Evolutionary conservation across 2,113 vertebrate species (phyloP).

Genomic region (Dicrurus megarhynchus): DNA sequence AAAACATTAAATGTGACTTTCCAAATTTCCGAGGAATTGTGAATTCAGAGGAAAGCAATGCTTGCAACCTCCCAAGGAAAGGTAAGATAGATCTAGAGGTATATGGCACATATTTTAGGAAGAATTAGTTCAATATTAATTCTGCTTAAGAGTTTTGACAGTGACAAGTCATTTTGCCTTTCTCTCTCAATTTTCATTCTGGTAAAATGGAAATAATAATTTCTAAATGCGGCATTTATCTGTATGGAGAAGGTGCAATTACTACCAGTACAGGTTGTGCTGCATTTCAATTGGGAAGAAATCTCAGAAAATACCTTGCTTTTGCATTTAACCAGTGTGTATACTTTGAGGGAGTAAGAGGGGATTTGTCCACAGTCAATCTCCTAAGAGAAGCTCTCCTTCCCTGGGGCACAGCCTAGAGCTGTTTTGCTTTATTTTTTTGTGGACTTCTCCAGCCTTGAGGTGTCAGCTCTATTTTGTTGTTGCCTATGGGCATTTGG

Average conservation of each 20-base stretch:
- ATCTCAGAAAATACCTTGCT: neutral
- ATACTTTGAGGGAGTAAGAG: neutral
- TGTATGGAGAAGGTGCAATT: neutral
- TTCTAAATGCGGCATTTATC: neutral
- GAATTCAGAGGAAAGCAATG: neutral
- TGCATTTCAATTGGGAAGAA: neutral
- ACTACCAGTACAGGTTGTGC: neutral
- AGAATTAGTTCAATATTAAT: neutral
- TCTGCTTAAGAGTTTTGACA: neutral
- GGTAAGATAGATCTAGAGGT: neutral
- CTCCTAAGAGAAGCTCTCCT: neutral
- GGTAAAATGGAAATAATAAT: neutral
- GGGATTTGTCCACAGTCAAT: accelerated
- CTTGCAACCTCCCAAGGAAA: neutral
- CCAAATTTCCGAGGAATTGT: neutral
- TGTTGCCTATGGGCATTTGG: neutral
- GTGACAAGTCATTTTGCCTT: neutral
- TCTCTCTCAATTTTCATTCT: neutral
- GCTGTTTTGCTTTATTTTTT: neutral
- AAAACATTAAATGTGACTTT: neutral
- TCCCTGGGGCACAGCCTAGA: neutral
- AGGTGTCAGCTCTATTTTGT: neutral
- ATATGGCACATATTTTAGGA: neutral
- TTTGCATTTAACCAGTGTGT: neutral
- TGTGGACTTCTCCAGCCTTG: neutral